Evolutionary conservation across 92 coral and sea anemone genomes (phyloP).

Genomic region (Parazoanthus atlanticus): DNA sequence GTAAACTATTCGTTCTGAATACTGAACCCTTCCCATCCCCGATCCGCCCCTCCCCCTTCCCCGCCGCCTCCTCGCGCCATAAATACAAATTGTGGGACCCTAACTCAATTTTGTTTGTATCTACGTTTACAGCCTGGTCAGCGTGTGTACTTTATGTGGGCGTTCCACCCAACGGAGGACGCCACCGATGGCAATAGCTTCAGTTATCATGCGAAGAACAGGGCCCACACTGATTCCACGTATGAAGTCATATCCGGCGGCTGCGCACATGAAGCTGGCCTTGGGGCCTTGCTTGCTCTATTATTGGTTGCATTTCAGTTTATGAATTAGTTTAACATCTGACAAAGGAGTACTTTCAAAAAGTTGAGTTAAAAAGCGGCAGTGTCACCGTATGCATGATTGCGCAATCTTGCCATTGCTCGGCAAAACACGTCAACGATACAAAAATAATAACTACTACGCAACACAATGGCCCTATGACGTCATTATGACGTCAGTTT

Average conservation of each 20-base stretch:
- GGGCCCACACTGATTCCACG: slow-evolving; percentile 1
- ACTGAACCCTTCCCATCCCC: neutral
- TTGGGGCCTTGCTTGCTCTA: neutral
- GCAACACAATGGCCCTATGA: too few relatives aligned
- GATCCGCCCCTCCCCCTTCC: too few relatives aligned
- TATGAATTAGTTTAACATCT: neutral
- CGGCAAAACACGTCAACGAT: too few relatives aligned
- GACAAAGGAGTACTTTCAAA: too few relatives aligned
- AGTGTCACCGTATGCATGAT: too few relatives aligned
- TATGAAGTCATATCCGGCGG: slow-evolving; percentile 20
- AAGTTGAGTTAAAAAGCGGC: too few relatives aligned
- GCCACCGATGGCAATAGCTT: slow-evolving; percentile 2
- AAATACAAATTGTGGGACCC: neutral
- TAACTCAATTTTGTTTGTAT: neutral
- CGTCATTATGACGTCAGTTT: too few relatives aligned
- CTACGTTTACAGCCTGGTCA: slow-evolving; percentile 6
- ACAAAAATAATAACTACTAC: too few relatives aligned
- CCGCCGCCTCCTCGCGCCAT: neutral
- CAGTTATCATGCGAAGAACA: neutral
- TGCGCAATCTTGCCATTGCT: too few relatives aligned
- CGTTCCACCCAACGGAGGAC: slow-evolving; percentile 23
- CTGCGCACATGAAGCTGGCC: neutral
- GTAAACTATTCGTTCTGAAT: too few relatives aligned
- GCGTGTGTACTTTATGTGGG: slow-evolving; percentile 32
- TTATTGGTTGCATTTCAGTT: neutral